Conservation (phyloP, 1,140 invertebrate species). For the Drosophila nigrodunni region DNA sequence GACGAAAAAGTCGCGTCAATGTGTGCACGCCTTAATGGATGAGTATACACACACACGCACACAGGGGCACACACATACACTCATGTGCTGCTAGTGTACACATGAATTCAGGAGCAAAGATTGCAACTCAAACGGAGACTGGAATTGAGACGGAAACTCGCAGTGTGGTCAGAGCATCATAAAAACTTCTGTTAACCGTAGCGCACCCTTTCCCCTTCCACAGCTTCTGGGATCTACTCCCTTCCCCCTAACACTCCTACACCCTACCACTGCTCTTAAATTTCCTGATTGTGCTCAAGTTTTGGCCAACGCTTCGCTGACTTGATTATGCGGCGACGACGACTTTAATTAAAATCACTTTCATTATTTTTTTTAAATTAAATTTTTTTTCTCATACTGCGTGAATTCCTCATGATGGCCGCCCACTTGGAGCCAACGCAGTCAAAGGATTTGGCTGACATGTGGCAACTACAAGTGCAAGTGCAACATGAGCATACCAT, state of each 20-base stretch:
- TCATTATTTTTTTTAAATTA: background rate
- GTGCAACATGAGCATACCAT: conserved; percentile 15
- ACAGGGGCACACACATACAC: background rate
- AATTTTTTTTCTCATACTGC: conserved; percentile 18
- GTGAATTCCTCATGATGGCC: conserved; percentile 51
- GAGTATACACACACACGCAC: conserved; percentile 56
- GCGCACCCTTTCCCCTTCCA: no score
- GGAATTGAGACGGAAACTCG: background rate
- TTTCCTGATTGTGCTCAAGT: conserved; percentile 62
- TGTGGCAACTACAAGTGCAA: conserved; percentile 65
- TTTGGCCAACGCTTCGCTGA: conserved; percentile 66
- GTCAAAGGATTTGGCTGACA: conserved; percentile 40
- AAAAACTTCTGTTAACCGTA: conserved; percentile 51
- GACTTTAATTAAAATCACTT: conserved; percentile 67
- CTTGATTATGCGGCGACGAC: conserved; percentile 66
- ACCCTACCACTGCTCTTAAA: conserved; percentile 3
- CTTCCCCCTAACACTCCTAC: no score
- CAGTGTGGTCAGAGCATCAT: conserved; percentile 18
- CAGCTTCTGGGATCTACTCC: no score
- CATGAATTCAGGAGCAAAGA: conserved; percentile 37
- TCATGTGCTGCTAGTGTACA: conserved; percentile 6
- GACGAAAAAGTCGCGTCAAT: conserved; percentile 75
- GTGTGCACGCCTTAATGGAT: conserved; percentile 82
- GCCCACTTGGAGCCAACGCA: conserved; percentile 29
- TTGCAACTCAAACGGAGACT: background rate